A percentile compares a stretch with the other conserved stretches of the same genome.
phyloP scores from a whole-genome alignment of 2,888 invertebrate species.

The Lochmaea capreae region DNA sequence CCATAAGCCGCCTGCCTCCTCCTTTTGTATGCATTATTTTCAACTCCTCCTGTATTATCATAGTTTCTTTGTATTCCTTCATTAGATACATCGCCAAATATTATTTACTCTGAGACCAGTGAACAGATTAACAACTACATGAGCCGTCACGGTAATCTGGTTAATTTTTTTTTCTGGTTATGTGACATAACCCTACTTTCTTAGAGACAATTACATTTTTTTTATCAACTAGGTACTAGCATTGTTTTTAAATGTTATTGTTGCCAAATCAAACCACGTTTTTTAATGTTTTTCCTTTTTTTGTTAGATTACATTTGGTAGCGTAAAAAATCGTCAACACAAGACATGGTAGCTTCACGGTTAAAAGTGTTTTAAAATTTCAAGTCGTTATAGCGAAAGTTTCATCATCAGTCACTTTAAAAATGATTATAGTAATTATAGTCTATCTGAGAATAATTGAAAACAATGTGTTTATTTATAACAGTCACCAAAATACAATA shows the following conservation, averaged over 20 bases:
- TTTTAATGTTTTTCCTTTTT: not conserved
- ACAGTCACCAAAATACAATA: too few relatives aligned
- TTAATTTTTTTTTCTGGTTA: not conserved
- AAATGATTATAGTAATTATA: too few relatives aligned
- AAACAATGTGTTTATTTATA: too few relatives aligned
- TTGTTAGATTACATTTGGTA: not conserved
- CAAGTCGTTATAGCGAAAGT: too few relatives aligned
- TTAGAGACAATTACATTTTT: not conserved
- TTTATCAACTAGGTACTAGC: not conserved
- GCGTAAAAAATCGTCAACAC: not conserved
- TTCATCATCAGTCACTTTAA: too few relatives aligned
- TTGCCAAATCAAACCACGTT: not conserved
- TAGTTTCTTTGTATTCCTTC: conserved; percentile 16
- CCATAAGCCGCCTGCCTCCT: too few relatives aligned
- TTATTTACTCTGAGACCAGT: conserved; percentile 24
- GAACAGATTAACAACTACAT: conserved; percentile 29
- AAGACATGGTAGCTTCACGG: not conserved
- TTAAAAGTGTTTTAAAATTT: not conserved
- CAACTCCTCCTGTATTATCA: not conserved
- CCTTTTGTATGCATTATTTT: too few relatives aligned
- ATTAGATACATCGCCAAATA: conserved; percentile 5
- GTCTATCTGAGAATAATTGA: too few relatives aligned
- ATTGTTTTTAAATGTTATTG: not conserved
- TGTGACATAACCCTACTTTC: not conserved
- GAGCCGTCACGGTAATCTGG: conserved; percentile 20